Evolutionary conservation across 2,888 invertebrate genomes (phyloP), one percentile per base, ranked within the genome.

Genomic region (Drosophila demipolita): DNA sequence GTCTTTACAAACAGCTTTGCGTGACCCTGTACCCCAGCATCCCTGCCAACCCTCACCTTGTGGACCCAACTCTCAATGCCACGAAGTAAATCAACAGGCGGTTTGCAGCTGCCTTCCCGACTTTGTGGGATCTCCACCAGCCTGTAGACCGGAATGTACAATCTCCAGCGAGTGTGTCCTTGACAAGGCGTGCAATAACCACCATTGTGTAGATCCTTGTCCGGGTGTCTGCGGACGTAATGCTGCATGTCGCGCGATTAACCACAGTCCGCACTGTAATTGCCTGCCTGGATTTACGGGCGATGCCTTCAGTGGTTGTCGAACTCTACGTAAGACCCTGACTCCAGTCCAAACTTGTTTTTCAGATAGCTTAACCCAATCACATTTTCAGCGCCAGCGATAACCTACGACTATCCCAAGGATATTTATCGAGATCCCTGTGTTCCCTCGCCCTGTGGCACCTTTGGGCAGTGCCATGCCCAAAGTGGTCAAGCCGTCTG

Each of bases 111-210:
- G 96, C 87, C 90, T 95, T 52, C 93, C 94, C 1, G 94, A 94
- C 60, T 95, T 94, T 84, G 93, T 94, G 9, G 96, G 96, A 35
- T 93, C 95, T 57, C 95, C 96, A 55, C 96, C 97, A 7, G 95
- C 95, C 75, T 97, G 97, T 89, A 94, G 95, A 78, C 97, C 97
- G 15, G 97, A 97, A 93, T 97, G 97, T 91, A 94, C 96, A 53
- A 94, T 95, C 68, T 96, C 97, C 79, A 94, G 94, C 66, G 95
- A 96, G 91, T 96, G 96, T 91, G 78, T 94, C 1, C 93, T 93
- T 75, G 94, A 95, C 73, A 93, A 94, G 75, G 95, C 95, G n/a
- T 96, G 96, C 82, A 94, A 95, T 36, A 95, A 95, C 90, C 94
- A 94, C 58, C 95, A 95, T 91, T 96, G 96, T 86, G 92, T 93